Evolutionary conservation across 2,797 vertebrate species (phyloP).

Genomic region (Mus minutoides): DNA sequence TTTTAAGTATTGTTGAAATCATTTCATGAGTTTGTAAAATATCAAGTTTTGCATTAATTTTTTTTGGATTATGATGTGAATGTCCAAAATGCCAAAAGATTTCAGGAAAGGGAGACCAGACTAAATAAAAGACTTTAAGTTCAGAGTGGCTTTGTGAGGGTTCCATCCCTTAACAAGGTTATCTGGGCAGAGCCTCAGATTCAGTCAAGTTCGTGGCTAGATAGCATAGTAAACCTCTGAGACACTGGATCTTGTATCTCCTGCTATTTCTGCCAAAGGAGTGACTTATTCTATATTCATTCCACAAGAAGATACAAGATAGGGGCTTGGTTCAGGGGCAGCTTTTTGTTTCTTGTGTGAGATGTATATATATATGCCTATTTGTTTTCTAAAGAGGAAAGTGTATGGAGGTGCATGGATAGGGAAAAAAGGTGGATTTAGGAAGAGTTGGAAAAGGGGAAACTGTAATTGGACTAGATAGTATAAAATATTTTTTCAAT

Average conservation of each 20-base stretch:
- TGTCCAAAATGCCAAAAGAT: not conserved
- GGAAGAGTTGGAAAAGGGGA: not conserved
- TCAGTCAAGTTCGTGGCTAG: not conserved
- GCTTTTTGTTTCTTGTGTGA: not conserved
- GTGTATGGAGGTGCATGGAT: not conserved
- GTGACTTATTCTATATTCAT: not conserved
- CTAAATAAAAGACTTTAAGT: not conserved
- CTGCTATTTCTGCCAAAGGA: not conserved
- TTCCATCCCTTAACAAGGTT: not conserved
- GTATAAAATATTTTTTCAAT: not conserved
- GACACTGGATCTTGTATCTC: not conserved
- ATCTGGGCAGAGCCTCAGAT: not conserved
- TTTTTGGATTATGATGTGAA: not conserved
- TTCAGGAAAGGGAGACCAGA: not conserved
- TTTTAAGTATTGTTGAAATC: slow-evolving; percentile 10
- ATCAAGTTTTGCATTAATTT: not conserved
- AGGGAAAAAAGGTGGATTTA: no score
- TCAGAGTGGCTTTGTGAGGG: not conserved
- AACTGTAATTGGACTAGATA: not conserved
- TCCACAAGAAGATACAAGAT: not conserved
- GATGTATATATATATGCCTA: no score
- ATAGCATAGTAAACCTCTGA: no score
- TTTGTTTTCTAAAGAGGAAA: not conserved
- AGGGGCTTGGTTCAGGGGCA: not conserved
- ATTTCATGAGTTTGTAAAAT: not conserved